Conservation (phyloP, 2,888 invertebrate species). For the Drosophila atripex region DNA sequence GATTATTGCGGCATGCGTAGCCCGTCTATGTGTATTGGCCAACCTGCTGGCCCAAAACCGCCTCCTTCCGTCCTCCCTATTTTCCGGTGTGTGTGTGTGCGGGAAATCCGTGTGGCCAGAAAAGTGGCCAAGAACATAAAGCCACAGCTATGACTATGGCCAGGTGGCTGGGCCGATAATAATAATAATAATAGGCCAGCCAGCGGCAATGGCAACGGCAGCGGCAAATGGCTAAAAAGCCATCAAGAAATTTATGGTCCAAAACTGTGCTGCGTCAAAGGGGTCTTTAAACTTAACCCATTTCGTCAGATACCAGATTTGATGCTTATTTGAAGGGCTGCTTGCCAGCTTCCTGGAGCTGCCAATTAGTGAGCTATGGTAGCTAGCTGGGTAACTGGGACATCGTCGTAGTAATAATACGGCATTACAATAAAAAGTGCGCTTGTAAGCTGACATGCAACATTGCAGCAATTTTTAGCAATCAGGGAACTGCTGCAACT, state of each 20-base stretch:
- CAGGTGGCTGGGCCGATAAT: conserved; percentile 53
- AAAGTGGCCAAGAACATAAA: conserved; percentile 59
- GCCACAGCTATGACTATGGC: conserved; percentile 43
- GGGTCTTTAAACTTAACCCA: conserved; percentile 48
- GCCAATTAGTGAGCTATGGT: conserved; percentile 69
- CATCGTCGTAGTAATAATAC: conserved; percentile 60
- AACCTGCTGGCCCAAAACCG: background rate
- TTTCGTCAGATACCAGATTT: conserved; percentile 27
- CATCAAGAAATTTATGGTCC: conserved; percentile 68
- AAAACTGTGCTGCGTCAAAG: conserved; percentile 19
- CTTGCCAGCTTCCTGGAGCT: conserved; percentile 29
- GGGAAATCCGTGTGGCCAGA: conserved; percentile 51
- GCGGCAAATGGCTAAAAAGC: conserved; percentile 44
- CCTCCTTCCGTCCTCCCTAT: conserved; percentile 8
- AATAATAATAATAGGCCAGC: conserved; percentile 41
- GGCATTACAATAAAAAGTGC: conserved; percentile 68
- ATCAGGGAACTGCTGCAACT: conserved; percentile 29
- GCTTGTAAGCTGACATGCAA: conserved; percentile 76
- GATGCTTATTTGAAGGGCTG: conserved; percentile 27
- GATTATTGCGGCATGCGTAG: conserved; percentile 78
- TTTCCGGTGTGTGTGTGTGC: conserved; percentile 19
- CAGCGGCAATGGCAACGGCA: conserved; percentile 16
- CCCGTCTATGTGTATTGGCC: conserved; percentile 56
- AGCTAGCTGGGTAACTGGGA: conserved; percentile 16
- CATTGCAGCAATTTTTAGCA: conserved; percentile 74